phyloP scores from a whole-genome alignment of 2,113 vertebrate genomes.

The crab-eating macaque (Macaca fascicularis) region DNA sequence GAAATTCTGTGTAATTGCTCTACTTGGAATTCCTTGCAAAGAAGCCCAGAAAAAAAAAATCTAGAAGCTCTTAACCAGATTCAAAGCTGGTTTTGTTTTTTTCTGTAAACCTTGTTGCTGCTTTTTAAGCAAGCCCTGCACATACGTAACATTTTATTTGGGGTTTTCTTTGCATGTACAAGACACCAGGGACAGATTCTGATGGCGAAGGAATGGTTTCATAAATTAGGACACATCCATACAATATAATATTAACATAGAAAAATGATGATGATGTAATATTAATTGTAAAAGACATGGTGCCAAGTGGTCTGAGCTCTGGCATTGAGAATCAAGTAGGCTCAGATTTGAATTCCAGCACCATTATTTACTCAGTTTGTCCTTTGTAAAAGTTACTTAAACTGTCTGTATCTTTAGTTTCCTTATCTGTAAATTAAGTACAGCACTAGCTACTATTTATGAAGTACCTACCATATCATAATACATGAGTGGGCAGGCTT shows the following conservation, averaged over 20 bases:
- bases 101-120: not conserved
- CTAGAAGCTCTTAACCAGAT: not conserved
- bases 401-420: not conserved
- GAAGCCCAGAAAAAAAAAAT: not conserved
- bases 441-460: not conserved
- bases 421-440: not conserved
- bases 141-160: not conserved
- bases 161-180: not conserved
- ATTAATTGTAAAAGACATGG: not conserved
- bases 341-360: not conserved
- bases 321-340: not conserved
- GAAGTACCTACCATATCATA: not conserved
- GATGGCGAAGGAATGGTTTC: not conserved
- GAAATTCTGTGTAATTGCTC: not conserved
- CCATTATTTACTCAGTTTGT: not conserved
- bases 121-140: not conserved
- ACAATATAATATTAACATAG: not conserved
- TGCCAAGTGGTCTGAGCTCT: not conserved
- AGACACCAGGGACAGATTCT: not conserved
- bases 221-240: not conserved
- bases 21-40: not conserved
- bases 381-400: constrained; percentile 14
- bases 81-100: not conserved
- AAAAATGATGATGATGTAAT: not conserved
- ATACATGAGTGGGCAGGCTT: not conserved